Conservation (phyloP, 1,140 invertebrate species). For the Oreohelix idahoensis region DNA sequence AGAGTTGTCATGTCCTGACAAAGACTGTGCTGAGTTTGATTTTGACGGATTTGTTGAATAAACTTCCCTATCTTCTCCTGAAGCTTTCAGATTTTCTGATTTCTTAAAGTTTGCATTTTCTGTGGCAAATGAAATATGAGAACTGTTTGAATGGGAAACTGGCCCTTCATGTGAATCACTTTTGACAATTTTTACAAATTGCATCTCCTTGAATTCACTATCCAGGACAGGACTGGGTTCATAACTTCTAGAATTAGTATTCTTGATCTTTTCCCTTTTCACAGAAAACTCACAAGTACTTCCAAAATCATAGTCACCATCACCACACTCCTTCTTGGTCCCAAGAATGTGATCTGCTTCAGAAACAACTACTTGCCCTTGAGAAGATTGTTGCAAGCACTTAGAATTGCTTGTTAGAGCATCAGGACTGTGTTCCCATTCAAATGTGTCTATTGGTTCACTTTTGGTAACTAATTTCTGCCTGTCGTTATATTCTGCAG, state of each 20-base stretch:
- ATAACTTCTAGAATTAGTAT: not conserved
- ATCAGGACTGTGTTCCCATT: not conserved
- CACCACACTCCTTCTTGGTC: not conserved
- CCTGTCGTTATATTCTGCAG: not conserved
- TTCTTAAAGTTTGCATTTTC: not conserved
- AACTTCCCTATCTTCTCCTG: not conserved
- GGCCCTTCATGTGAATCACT: not conserved
- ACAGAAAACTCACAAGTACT: not conserved
- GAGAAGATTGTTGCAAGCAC: not conserved
- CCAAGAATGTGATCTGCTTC: not conserved
- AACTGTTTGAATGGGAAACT: not conserved
- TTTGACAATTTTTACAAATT: not conserved
- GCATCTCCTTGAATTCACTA: not conserved
- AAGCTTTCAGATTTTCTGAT: not conserved
- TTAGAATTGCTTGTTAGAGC: not conserved
- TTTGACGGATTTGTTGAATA: slow-evolving; percentile 7
- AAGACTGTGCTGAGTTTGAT: slow-evolving; percentile 22
- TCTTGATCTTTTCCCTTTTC: not conserved
- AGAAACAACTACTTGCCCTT: not conserved
- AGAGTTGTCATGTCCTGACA: slow-evolving; percentile 20
- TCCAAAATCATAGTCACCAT: not conserved
- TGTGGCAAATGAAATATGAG: not conserved
- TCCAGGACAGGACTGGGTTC: not conserved
- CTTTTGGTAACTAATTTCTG: not conserved
- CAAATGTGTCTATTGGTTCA: not conserved